Percentiles rank a stretch among this genome's conserved stretches.
Conservation (phyloP, 2,888 invertebrate species). For the Stegophylla sp. region DNA sequence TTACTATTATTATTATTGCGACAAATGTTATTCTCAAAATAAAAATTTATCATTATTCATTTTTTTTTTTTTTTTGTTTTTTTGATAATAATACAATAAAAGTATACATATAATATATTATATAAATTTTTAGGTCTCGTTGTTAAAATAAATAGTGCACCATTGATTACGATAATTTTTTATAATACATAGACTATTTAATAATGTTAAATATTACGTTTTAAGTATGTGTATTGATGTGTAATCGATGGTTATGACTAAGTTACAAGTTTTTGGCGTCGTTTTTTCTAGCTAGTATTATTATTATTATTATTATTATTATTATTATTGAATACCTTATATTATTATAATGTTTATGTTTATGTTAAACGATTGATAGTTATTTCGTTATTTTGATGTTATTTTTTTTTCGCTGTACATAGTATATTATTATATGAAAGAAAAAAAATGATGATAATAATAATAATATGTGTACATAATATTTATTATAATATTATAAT, state of each 20-base stretch:
- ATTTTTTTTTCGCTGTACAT: conserved; percentile 42
- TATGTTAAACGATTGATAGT: conserved; percentile 46
- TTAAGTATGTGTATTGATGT: background rate
- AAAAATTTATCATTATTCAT: background rate
- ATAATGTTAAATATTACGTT: no score
- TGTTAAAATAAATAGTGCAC: no score
- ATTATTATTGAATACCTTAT: conserved; percentile 33
- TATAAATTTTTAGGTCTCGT: no score
- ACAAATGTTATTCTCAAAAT: background rate
- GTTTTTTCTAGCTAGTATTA: background rate
- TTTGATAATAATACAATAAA: no score
- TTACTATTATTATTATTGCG: background rate
- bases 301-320: conserved; percentile 21
- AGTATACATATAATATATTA: no score
- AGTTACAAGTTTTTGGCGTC: conserved; percentile 7
- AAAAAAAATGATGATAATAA: background rate
- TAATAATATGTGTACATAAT: background rate
- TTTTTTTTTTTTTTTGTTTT: no score
- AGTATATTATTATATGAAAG: background rate
- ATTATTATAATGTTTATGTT: conserved; percentile 49
- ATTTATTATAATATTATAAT: conserved; percentile 17
- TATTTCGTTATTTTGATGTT: conserved; percentile 44
- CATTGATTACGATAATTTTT: no score
- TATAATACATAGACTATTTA: no score
- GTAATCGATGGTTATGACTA: background rate